Evolutionary conservation across 2,797 vertebrate species (phyloP), one percentile per base, ranked within the genome.

Genomic region (Pyrocephalus nanus): DNA sequence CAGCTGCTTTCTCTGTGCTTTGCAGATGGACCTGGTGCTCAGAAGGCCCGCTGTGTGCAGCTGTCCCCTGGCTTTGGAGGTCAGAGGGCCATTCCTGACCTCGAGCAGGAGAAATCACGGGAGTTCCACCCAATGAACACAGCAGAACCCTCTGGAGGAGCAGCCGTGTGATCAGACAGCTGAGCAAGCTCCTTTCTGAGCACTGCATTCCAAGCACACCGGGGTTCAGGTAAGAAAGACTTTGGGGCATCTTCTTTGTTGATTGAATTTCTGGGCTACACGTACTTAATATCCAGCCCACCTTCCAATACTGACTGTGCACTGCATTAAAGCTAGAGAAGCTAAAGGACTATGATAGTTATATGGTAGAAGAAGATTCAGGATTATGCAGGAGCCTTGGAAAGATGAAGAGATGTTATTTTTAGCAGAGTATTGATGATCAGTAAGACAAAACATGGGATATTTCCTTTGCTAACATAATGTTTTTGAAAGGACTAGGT

Each of bases 21-120:
- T 66, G 25, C 80, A 86, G 75, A 32, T 53, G 29, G 42, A 9
- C 21, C 61, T 78, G 71, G 30, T 4, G 1, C 55, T 48, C 36
- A 26, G 53, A 70, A 73, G 14, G 43, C 7, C 11, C 2, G 1
- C 0, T 6, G 32, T 25, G 8, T 29, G 21, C 71, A 61, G 42
- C 27, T 61, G n/a, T 57, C 25, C 66, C 38, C 57, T 61, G 55
- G 27, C 3, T 34, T 70, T 78, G 57, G 42, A 61, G 51, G 30
- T 11, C 20, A 48, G 14, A 29, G 4, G 30, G 40, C n/a, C 14
- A 12, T 61, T 78, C 38, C 62, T 81, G 61, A 57, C 12, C 25
- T 19, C 29, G 23, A 13, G n/a, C 6, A 55, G 20, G 66, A 57
- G 62, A 82, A 77, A 34, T 48, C 4, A 9, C 0, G 0, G 55